These are phyloP conservation scores for Mayetiola destructor DNA, from an alignment of 2,888 invertebrate species.

Conservation along the genomic window DNA sequence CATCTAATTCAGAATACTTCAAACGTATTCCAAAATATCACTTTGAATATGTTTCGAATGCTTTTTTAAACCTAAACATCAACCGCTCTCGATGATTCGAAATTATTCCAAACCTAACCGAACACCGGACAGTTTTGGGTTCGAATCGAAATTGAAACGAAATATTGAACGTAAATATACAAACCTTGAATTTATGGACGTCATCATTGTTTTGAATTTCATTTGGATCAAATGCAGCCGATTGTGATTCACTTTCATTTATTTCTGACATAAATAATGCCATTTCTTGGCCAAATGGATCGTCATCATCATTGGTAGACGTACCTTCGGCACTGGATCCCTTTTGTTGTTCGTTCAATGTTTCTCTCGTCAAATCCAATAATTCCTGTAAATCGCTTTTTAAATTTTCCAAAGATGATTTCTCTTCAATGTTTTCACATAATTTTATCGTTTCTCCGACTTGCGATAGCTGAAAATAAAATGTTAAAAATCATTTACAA, in stretches of 20 bases:
- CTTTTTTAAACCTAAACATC: no score
- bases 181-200: slow-evolving; percentile 3
- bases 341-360: slow-evolving; percentile 25
- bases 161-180: no score
- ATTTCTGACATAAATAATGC: slow-evolving; percentile 28
- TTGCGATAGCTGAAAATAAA: slow-evolving; percentile 41
- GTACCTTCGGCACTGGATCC: neutral
- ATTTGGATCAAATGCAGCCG: neutral
- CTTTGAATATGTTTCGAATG: no score
- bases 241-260: slow-evolving; percentile 21
- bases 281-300: slow-evolving; percentile 26
- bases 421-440: slow-evolving; percentile 37
- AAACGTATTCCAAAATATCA: no score
- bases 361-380: slow-evolving; percentile 51
- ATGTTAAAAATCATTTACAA: neutral
- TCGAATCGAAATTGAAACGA: no score
- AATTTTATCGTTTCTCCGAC: slow-evolving; percentile 44
- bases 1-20: no score
- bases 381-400: slow-evolving; percentile 51
- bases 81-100: no score
- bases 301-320: slow-evolving; percentile 1
- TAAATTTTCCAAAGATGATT: slow-evolving; percentile 43
- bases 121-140: no score
- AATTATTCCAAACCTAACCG: no score
- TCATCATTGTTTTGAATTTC: slow-evolving; percentile 2